Evolutionary conservation across 2,113 vertebrate genomes (phyloP).

Genomic region (Progne subis): DNA sequence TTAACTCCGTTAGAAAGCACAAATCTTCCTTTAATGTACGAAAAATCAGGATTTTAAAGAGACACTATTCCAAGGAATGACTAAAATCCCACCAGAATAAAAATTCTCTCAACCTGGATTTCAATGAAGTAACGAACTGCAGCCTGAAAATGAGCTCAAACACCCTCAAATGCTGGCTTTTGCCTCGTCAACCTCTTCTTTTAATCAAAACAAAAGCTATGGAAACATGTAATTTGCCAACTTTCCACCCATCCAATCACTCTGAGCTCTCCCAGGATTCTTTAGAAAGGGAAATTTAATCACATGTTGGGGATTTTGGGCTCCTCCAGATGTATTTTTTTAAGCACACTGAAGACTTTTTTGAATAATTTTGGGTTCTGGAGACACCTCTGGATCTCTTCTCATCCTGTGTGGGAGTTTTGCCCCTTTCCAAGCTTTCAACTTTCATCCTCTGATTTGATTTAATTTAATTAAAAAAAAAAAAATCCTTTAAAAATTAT

Average conservation of each 20-base stretch:
- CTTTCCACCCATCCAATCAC: background rate
- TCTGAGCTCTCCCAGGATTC: background rate
- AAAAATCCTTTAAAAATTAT: background rate
- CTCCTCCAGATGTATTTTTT: background rate
- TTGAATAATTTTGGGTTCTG: background rate
- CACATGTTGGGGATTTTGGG: background rate
- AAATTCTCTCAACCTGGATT: background rate
- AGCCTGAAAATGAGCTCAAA: background rate
- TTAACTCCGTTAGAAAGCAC: background rate
- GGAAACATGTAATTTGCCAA: background rate
- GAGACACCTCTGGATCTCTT: background rate
- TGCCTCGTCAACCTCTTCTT: fast-evolving
- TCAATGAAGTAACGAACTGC: background rate
- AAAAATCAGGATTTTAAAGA: background rate
- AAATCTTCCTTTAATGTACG: background rate
- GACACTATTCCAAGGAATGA: background rate
- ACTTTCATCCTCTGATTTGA: background rate
- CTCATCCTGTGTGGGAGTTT: background rate
- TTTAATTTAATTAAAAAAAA: background rate
- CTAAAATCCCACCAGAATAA: background rate
- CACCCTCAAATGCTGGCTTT: background rate
- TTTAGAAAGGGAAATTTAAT: background rate
- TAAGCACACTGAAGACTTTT: background rate
- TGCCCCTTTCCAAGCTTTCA: background rate
- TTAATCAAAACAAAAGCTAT: background rate